Percentiles rank a stretch among this genome's conserved stretches.
Conservation (phyloP, 2,113 vertebrate genomes). For the Furnarius figulus region DNA sequence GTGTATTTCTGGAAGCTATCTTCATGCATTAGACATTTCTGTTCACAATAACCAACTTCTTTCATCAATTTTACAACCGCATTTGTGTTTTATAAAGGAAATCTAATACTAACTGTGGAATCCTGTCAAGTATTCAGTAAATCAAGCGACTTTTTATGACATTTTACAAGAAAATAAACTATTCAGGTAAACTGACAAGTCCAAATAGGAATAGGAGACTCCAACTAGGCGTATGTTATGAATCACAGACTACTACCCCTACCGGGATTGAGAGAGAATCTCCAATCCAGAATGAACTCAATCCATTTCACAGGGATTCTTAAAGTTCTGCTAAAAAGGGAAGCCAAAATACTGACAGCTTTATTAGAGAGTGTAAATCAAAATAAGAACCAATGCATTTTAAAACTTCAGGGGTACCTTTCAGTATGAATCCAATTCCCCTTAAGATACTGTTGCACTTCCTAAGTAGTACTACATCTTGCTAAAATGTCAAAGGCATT, state of each 20-base stretch:
- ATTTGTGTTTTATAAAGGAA: constrained; percentile 43
- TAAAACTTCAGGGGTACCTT: constrained; percentile 70
- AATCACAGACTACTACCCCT: constrained; percentile 18
- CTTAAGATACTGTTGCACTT: constrained; percentile 56
- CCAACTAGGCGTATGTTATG: background rate
- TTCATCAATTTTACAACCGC: constrained; percentile 12
- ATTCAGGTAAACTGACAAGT: constrained; percentile 30
- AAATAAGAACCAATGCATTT: constrained; percentile 57
- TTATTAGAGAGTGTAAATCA: constrained; percentile 77
- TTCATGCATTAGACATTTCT: background rate
- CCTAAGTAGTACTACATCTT: background rate
- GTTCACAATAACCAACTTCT: constrained; percentile 16
- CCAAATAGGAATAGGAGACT: constrained; percentile 18
- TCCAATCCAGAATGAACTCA: constrained; percentile 58
- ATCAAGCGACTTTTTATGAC: constrained; percentile 17
- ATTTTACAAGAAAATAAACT: constrained; percentile 25
- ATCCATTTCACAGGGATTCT: constrained; percentile 56
- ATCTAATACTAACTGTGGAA: constrained; percentile 28
- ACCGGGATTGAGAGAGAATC: constrained; percentile 31
- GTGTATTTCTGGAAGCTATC: background rate
- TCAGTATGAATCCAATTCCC: constrained; percentile 66
- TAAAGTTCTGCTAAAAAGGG: constrained; percentile 43
- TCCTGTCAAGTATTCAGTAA: constrained; percentile 12
- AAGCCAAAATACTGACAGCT: constrained; percentile 73
- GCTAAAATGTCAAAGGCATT: background rate